Evolutionary conservation across 2,113 vertebrate genomes (phyloP), one percentile per base, ranked within the genome.

Genomic region (Tonatia bakeri): DNA sequence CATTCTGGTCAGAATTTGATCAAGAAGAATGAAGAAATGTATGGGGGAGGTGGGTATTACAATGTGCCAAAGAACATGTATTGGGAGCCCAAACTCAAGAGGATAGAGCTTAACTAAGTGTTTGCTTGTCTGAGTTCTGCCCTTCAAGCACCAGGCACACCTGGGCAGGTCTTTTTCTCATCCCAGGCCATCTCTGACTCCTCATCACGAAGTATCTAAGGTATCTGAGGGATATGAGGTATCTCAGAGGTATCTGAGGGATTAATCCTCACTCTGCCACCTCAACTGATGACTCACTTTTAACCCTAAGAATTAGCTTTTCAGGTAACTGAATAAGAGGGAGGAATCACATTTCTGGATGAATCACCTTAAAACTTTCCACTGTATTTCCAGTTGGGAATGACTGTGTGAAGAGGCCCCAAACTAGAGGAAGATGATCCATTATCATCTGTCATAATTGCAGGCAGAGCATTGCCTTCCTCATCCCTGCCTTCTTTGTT

Each of bases 301-400:
- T 67, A n/a, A 80, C 40, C 69, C 54, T 59, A 86, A 83, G 89
- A 94, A 83, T 43, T 72, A 45, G 45, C 36, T 87, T 94, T 94
- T 70, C 33, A 75, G 93, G 70, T 76, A 91, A 59, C 70, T 19
- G 40, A 81, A 50, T 26, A 38, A 92, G 45, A 81, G 33, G 15
- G 54, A 82, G 24, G 72, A 20, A 47, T 75, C 31, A 17, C 33
- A n/a, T 94, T 70, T 85, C 91, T 31, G 7, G 28, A 20, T 95
- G 97, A 94, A 36, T 97, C 90, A 95, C 45, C 69, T 47, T 61
- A 20, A 33, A 91, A 93, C 26, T 16, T 64, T 45, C 52, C 40
- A 31, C 33, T 65, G 4, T 59, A 5, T 33, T 43, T 36, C 64
- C 36, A 2, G 0, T 17, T 40, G 16, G 79, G 33, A 88, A 47